Evolutionary conservation across 1,140 invertebrate genomes (phyloP).

Genomic region (Drosophila aff.): DNA sequence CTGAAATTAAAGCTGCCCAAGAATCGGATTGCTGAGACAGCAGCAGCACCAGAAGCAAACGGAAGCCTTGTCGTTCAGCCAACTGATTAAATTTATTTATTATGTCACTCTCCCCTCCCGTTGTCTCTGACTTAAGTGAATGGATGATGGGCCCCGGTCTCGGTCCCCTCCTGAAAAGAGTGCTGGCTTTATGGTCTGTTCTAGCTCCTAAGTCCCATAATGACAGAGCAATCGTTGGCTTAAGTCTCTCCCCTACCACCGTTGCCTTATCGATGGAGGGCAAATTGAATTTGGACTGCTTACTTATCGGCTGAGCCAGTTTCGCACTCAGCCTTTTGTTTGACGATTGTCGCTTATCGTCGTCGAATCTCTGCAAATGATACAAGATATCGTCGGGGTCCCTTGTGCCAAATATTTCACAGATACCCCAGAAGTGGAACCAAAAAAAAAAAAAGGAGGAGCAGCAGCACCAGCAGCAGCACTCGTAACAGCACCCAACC

Average conservation of each 20-base stretch:
- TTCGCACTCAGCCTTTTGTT: conserved; percentile 21
- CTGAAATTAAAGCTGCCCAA: conserved; percentile 39
- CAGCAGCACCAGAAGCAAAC: conserved; percentile 15
- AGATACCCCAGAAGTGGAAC: conserved; percentile 28
- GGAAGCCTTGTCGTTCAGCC: conserved; percentile 28
- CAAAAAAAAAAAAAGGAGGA: not conserved
- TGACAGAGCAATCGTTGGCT: conserved; percentile 44
- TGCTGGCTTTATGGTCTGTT: conserved; percentile 39
- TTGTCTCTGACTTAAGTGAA: conserved; percentile 12
- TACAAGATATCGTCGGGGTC: conserved; percentile 26
- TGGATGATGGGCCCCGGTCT: conserved; percentile 4
- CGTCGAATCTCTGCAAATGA: conserved; percentile 36
- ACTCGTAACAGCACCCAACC: conserved; percentile 12
- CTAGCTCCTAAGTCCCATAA: conserved; percentile 54
- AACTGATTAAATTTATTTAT: conserved; percentile 79
- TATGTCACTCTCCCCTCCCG: conserved; percentile 42
- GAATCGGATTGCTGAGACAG: conserved; percentile 29
- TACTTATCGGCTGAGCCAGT: conserved; percentile 22
- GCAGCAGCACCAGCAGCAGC: not conserved
- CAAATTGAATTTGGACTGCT: conserved; percentile 61
- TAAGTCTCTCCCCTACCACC: not conserved
- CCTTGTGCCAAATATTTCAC: conserved; percentile 48
- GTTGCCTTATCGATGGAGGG: conserved; percentile 43
- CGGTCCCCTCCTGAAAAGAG: conserved; percentile 1
- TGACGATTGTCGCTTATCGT: conserved; percentile 35